Base-by-base conservation (phyloP, 2,888 invertebrate genomes). In the Noctuana brunneofusca region DNA sequence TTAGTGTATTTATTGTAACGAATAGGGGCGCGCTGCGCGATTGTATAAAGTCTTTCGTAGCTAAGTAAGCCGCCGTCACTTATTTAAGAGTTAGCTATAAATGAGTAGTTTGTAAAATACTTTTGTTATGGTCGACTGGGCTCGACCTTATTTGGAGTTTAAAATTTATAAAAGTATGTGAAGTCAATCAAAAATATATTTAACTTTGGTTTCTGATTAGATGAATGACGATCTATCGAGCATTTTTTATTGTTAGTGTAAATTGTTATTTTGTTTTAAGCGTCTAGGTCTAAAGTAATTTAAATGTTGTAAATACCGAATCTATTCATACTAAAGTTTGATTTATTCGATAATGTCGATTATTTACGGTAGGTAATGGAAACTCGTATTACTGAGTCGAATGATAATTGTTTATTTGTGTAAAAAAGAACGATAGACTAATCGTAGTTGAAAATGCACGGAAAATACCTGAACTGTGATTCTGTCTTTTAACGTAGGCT, bases 211-310 rank as follows among this genome's bases (percentile, higher is more conserved):
- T 84, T 88, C 84, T 82, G 87, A 86, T 85, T 77, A 82, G 84
- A 86, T 81, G 84, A 80, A 84, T 81, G 86, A 83, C 87, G 78
- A 87, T 89, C 88, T 87, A 85, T 85, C 87, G 89, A 90, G 89
- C 90, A 89, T 90, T 90, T 88, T 87, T 84, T 87, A 89, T 87
- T 83, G 89, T 89, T 89, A 90, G 87, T 89, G 88, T 90, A 89
- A 89, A 90, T 90, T 90, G 90, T 90, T 90, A 90, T 89, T 90
- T 90, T 90, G 90, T 90, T 90, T 89, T 90, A 90, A 90, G 90
- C 81, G 81, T 81, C 56, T 77, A 89, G 89, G 76, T 86, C 80
- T 89, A 90, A 87, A 86, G 75, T 90, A 89, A 90, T 84, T 89
- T 88, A 89, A 89, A 86, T 75, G 74, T 73, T 89, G 90, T 89